These are phyloP conservation scores for Strix aluco DNA, from an alignment of 2,113 vertebrate genomes.

Conservation along the genomic window DNA sequence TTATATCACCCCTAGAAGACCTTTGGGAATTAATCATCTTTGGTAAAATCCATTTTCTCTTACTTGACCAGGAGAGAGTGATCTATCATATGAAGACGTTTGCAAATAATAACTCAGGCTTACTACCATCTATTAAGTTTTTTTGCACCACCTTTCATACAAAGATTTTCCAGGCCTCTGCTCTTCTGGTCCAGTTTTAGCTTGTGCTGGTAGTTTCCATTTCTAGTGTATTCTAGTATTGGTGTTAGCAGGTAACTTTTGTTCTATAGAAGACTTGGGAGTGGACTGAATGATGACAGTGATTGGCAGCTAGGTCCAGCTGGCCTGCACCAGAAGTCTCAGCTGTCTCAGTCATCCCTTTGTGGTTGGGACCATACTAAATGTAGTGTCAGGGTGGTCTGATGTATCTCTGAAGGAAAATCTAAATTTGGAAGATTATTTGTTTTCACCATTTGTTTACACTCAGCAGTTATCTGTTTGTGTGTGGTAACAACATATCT, in stretches of 20 bases:
- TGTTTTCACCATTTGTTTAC: background rate
- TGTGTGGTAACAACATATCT: background rate
- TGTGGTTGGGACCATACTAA: background rate
- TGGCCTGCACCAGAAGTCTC: background rate
- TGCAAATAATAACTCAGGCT: background rate
- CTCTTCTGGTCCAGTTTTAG: background rate
- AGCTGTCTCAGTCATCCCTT: background rate
- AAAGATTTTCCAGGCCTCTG: background rate
- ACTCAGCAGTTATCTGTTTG: background rate
- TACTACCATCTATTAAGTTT: background rate
- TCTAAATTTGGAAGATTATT: background rate
- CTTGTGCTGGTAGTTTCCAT: background rate
- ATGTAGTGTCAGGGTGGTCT: background rate
- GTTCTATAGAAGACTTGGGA: background rate
- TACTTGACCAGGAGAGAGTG: background rate
- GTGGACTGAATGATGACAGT: background rate
- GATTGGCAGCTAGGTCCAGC: background rate
- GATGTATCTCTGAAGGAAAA: background rate
- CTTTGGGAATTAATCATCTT: background rate
- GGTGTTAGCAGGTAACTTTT: background rate
- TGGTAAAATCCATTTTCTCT: background rate
- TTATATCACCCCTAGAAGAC: background rate
- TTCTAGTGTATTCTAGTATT: background rate
- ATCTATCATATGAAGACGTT: background rate
- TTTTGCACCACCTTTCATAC: background rate